A percentile compares a stretch with the other conserved stretches of the same genome.
These are phyloP conservation scores for Brachionus angularis DNA, from an alignment of 1,140 invertebrate genomes.

Conservation along the genomic window DNA sequence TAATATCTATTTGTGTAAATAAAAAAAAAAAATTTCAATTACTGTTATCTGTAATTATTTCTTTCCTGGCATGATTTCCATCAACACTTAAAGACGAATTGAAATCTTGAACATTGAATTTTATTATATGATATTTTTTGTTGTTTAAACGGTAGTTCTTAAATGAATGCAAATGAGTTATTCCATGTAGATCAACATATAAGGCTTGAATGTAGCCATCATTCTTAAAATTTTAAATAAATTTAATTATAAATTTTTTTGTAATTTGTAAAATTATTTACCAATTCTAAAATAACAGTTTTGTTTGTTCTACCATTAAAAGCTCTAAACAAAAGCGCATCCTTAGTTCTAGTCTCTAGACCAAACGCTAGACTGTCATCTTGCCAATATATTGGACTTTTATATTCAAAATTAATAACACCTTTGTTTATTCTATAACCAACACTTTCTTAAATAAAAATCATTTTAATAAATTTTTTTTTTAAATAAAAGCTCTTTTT, in stretches of 20 bases:
- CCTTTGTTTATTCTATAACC: neutral
- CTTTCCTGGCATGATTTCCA: neutral
- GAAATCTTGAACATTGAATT: constrained; percentile 5
- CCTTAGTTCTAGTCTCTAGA: constrained; percentile 8
- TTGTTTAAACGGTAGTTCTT: constrained; percentile 31
- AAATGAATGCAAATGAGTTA: constrained; percentile 13
- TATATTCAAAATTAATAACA: constrained; percentile 16
- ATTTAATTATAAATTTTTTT: neutral
- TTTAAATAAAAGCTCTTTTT: neutral
- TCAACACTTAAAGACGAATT: neutral
- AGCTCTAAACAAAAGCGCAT: constrained; percentile 7
- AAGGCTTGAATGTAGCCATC: constrained; percentile 19
- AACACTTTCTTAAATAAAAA: neutral
- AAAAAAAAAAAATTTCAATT: neutral
- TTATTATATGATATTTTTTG: constrained; percentile 1
- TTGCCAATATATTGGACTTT: constrained; percentile 22
- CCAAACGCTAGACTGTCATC: constrained; percentile 32
- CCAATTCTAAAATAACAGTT: constrained; percentile 18
- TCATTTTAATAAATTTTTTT: neutral
- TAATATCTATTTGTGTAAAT: neutral
- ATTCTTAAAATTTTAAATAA: neutral
- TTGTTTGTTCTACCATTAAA: constrained; percentile 11
- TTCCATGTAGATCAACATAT: constrained; percentile 11
- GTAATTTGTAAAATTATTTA: neutral
- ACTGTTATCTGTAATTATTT: constrained; percentile 12